phyloP scores from a whole-genome alignment of 2,113 vertebrate genomes.

The Mixornis gularis region DNA sequence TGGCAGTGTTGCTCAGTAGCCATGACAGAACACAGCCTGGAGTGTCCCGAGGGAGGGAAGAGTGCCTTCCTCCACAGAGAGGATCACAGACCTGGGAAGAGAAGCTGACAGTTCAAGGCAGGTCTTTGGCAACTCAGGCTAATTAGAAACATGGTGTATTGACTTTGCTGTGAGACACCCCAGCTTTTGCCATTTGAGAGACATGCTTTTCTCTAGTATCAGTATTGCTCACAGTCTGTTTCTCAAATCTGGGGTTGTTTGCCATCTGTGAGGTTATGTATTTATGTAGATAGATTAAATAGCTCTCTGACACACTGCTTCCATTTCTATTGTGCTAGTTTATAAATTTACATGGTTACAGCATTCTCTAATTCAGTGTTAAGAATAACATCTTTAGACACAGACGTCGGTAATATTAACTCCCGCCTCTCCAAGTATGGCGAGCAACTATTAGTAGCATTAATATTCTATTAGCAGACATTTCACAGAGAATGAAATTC shows the following conservation, averaged over 20 bases:
- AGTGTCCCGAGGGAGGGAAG: background rate
- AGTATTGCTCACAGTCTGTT: constrained; percentile 23
- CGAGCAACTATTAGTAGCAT: constrained; percentile 11
- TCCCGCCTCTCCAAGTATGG: constrained; percentile 7
- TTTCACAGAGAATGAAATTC: background rate
- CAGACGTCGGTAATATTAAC: background rate
- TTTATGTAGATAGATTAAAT: constrained; percentile 49
- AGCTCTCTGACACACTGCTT: constrained; percentile 29
- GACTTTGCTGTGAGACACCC: background rate
- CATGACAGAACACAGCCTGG: background rate
- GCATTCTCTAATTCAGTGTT: constrained; percentile 57
- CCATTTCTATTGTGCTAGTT: constrained; percentile 54
- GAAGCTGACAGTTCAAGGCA: background rate
- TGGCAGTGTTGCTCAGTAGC: background rate
- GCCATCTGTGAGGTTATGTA: constrained; percentile 19
- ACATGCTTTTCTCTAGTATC: background rate
- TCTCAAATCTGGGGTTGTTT: constrained; percentile 17
- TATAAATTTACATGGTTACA: constrained; percentile 69
- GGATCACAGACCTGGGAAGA: background rate
- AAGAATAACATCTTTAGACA: constrained; percentile 54
- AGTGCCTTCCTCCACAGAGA: background rate
- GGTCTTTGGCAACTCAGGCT: background rate
- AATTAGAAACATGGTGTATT: background rate
- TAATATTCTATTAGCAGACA: constrained; percentile 20
- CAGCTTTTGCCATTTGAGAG: constrained; percentile 16